phyloP scores from a whole-genome alignment of 1,140 invertebrate genomes.

The Drosophila mauritiana region DNA sequence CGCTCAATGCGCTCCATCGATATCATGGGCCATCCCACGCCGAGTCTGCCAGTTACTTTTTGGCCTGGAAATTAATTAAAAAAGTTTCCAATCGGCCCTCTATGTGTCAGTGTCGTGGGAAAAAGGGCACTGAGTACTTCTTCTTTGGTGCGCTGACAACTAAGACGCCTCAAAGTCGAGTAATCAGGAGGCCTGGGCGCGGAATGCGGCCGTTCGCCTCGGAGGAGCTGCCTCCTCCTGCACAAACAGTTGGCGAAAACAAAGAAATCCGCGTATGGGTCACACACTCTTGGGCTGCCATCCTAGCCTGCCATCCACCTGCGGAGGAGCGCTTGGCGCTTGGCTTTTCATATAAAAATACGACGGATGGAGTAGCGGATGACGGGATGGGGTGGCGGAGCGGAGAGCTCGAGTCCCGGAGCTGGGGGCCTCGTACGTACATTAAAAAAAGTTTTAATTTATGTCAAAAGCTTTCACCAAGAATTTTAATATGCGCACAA shows the following conservation, averaged over 20 bases:
- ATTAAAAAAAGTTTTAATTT: conserved; percentile 81
- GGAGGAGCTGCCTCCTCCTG: neutral
- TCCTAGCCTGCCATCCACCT: neutral
- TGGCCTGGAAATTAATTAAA: conserved; percentile 79
- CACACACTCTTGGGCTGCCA: conserved; percentile 6
- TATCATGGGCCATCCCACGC: neutral
- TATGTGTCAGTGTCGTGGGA: conserved; percentile 60
- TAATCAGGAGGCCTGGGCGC: neutral
- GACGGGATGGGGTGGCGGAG: neutral
- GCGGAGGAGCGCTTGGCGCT: neutral
- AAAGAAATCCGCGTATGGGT: conserved; percentile 6
- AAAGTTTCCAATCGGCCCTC: conserved; percentile 78
- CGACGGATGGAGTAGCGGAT: neutral
- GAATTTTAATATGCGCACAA: conserved; percentile 84
- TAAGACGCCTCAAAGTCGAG: conserved; percentile 1
- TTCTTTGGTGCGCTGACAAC: neutral
- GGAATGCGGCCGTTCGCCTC: neutral
- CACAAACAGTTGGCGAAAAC: conserved; percentile 8
- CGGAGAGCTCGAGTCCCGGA: neutral
- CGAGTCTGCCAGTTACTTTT: conserved; percentile 36
- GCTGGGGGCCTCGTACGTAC: conserved; percentile 1
- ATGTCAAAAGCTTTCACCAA: conserved; percentile 83
- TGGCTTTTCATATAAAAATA: conserved; percentile 8
- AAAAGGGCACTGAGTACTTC: conserved; percentile 4
- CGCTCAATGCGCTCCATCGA: conserved; percentile 38